Conservation (phyloP, 2,113 vertebrate genomes). For the Oenanthe melanoleuca region DNA sequence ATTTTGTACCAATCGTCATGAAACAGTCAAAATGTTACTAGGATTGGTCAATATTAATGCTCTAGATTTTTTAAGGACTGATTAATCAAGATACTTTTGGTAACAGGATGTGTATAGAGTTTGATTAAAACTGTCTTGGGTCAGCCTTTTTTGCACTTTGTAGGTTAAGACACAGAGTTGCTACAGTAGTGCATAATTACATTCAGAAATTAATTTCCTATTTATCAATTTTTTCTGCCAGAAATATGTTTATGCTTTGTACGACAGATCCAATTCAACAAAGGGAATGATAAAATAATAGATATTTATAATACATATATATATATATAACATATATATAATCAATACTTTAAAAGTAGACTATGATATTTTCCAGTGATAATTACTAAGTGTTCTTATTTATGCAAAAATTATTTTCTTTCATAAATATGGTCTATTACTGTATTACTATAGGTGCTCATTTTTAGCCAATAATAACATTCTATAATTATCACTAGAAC, state of each 20-base stretch:
- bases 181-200: background rate
- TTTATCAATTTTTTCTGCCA: background rate
- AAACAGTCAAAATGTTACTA: background rate
- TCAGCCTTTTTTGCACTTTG: background rate
- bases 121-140: background rate
- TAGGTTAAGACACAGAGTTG: background rate
- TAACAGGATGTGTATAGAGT: background rate
- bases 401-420: constrained; percentile 26
- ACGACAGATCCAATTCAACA: constrained; percentile 13
- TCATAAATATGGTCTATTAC: background rate
- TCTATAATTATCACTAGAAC: constrained; percentile 73
- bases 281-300: constrained; percentile 14
- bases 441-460: constrained; percentile 27
- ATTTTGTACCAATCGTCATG: background rate
- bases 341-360: constrained; percentile 1
- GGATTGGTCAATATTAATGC: background rate
- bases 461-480: background rate
- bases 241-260: constrained; percentile 9
- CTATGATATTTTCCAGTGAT: constrained; percentile 34
- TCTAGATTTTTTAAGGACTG: background rate
- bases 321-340: background rate
- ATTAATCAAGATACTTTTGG: background rate
- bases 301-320: constrained; percentile 43
- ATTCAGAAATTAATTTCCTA: background rate
- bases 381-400: constrained; percentile 57